Percentiles rank a stretch among this genome's conserved stretches.
Evolutionary conservation across 64 coral and sea anemone species (phyloP).

Genomic region (Montipora cactus): DNA sequence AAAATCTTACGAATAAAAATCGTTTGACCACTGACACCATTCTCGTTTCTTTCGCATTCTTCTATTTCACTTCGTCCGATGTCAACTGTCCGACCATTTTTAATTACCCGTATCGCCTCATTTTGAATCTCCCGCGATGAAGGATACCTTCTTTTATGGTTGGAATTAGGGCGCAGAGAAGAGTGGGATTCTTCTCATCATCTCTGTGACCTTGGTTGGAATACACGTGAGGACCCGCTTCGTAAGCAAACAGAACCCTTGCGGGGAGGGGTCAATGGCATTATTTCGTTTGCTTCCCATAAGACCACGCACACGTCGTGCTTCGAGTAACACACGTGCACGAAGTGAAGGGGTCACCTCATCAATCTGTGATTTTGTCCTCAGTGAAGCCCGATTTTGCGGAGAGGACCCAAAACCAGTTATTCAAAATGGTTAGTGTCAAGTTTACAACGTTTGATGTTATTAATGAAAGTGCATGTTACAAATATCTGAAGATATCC

Average conservation of each 20-base stretch:
- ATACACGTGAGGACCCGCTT: no score
- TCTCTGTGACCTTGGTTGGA: no score
- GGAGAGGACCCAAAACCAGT: slow-evolving; percentile 43
- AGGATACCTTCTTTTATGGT: no score
- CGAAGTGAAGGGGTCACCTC: background rate
- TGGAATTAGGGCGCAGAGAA: no score
- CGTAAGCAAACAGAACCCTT: background rate
- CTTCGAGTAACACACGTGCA: slow-evolving; percentile 13
- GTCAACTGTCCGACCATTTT: no score
- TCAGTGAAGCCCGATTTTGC: slow-evolving; percentile 49
- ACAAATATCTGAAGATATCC: background rate
- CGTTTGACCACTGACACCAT: no score
- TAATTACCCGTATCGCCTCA: no score
- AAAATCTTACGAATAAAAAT: no score
- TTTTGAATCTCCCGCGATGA: no score
- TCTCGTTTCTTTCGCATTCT: no score
- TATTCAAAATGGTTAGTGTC: slow-evolving; percentile 7
- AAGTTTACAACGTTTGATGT: background rate
- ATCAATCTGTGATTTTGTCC: slow-evolving; percentile 1
- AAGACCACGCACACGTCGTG: background rate
- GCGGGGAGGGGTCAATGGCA: background rate
- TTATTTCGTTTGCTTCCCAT: background rate
- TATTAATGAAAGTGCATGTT: background rate
- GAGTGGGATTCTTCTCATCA: no score
- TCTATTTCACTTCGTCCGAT: no score